A percentile compares a stretch with the other conserved stretches of the same genome.
phyloP scores from a whole-genome alignment of 2,797 vertebrate genomes.

The Sphenodon punctatus region DNA sequence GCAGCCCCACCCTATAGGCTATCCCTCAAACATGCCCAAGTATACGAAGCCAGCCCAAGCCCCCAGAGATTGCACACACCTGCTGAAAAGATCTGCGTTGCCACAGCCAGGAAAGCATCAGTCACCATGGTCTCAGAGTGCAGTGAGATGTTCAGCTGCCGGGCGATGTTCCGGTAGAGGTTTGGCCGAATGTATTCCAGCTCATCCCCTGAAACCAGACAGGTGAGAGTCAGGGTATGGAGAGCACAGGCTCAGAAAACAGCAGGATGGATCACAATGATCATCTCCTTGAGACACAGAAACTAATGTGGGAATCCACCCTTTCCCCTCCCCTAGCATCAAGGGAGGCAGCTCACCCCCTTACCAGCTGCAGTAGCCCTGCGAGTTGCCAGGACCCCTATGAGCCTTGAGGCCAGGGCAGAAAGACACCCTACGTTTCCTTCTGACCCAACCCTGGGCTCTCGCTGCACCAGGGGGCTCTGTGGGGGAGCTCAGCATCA shows the following conservation, averaged over 20 bases:
- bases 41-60: neutral
- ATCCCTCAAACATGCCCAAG: neutral
- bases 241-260: neutral
- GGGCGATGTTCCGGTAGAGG: slow-evolving; percentile 90
- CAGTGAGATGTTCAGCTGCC: slow-evolving; percentile 92
- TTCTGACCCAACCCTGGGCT: too few species aligned
- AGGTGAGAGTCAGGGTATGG: neutral
- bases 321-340: too few species aligned
- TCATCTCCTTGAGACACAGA: too few species aligned
- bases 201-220: slow-evolving; percentile 84
- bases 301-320: neutral
- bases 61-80: slow-evolving; percentile 71
- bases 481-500: too few species aligned
- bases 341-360: too few species aligned
- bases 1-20: neutral
- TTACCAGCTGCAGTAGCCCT: too few species aligned
- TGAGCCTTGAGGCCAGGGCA: neutral
- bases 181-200: slow-evolving; percentile 94
- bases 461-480: too few species aligned
- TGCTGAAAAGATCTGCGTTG: slow-evolving; percentile 92
- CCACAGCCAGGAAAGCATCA: slow-evolving; percentile 93
- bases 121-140: slow-evolving; percentile 89
- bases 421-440: neutral
- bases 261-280: too few species aligned
- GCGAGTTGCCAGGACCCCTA: too few species aligned